Evolutionary conservation across 2,888 invertebrate genomes (phyloP).

Genomic region (Noctuana brunneofusca): DNA sequence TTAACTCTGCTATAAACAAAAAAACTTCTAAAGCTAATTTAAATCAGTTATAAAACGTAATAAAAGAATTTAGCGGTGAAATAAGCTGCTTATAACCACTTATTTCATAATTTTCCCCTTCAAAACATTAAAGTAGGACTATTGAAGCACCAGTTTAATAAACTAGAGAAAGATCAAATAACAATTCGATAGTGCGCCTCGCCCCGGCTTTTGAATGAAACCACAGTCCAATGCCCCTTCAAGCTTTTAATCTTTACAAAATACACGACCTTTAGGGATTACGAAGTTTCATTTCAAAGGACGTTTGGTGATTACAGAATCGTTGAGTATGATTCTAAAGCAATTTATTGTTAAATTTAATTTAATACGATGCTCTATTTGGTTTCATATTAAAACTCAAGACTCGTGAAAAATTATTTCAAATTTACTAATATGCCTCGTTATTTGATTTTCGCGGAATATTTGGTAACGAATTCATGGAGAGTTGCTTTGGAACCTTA

Average conservation of each 20-base stretch:
- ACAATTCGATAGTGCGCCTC: constrained; percentile 4
- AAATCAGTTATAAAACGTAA: no score
- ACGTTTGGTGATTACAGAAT: constrained; percentile 13
- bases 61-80: no score
- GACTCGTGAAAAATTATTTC: background rate
- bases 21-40: no score
- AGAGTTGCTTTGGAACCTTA: constrained; percentile 4
- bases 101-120: no score
- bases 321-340: constrained; percentile 1
- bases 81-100: no score
- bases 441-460: background rate
- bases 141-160: background rate
- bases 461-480: background rate
- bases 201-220: constrained; percentile 5
- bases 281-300: constrained; percentile 10
- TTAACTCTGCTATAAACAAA: no score
- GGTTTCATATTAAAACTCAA: background rate
- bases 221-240: constrained; percentile 7
- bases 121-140: background rate
- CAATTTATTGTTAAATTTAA: background rate
- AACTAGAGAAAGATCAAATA: background rate
- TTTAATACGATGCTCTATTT: background rate
- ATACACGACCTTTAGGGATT: constrained; percentile 18
- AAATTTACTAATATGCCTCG: background rate
- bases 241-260: constrained; percentile 11